Evolutionary conservation across 2,888 invertebrate genomes (phyloP).

Genomic region (Endomychus coccineus): DNA sequence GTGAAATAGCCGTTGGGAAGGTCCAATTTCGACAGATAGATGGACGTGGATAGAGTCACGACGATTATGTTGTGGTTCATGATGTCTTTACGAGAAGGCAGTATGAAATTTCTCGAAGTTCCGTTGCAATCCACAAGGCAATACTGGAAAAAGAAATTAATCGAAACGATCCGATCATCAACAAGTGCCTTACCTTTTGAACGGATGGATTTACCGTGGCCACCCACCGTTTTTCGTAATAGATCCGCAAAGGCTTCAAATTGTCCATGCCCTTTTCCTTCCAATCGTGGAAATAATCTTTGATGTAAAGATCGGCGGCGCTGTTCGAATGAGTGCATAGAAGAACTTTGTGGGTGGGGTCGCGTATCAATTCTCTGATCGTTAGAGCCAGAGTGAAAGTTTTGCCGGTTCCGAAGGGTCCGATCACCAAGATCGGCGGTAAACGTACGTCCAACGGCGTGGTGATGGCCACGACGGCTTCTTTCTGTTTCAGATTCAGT

Average conservation of each 20-base stretch:
- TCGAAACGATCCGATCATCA: too few relatives aligned
- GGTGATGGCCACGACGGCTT: constrained; percentile 70
- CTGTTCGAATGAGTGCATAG: constrained; percentile 85
- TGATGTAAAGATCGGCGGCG: constrained; percentile 78
- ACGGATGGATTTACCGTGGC: constrained; percentile 67
- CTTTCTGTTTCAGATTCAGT: constrained; percentile 70
- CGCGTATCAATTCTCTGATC: constrained; percentile 57
- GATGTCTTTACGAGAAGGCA: constrained; percentile 66
- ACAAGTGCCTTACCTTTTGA: constrained; percentile 53
- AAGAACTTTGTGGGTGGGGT: constrained; percentile 60
- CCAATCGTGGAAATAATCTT: constrained; percentile 74
- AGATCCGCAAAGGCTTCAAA: constrained; percentile 66
- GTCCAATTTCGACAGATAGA: constrained; percentile 62
- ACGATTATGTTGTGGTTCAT: constrained; percentile 65
- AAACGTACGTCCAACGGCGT: constrained; percentile 54
- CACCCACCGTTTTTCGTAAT: constrained; percentile 72
- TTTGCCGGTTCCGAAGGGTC: constrained; percentile 84
- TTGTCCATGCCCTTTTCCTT: constrained; percentile 59
- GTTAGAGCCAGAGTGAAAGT: constrained; percentile 74
- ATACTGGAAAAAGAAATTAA: constrained; percentile 50
- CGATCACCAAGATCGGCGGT: constrained; percentile 64
- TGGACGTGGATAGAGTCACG: constrained; percentile 71
- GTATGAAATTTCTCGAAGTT: constrained; percentile 52
- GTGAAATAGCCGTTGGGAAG: constrained; percentile 64
- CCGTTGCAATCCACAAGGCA: constrained; percentile 58